These are phyloP conservation scores for Syngnathus scovelli DNA, from an alignment of 2,113 vertebrate genomes.

Conservation along the genomic window DNA sequence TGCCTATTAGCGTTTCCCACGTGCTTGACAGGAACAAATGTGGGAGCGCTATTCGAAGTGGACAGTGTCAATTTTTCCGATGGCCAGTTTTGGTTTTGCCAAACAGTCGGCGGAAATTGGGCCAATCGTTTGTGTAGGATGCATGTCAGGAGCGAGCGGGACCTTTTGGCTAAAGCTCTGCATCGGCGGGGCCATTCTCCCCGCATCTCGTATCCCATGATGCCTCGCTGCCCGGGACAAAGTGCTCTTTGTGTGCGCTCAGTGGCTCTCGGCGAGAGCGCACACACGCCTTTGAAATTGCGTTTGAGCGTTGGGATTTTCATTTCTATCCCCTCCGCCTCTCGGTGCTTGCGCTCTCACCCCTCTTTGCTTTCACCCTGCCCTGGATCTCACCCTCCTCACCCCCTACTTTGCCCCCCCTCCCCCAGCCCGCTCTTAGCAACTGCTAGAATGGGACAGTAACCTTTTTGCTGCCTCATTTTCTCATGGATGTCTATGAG, in stretches of 20 bases:
- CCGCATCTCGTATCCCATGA: constrained; percentile 66
- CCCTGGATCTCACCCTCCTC: constrained; percentile 22
- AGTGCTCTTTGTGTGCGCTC: constrained; percentile 67
- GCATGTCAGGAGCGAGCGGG: constrained; percentile 59
- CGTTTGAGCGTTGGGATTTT: constrained; percentile 71
- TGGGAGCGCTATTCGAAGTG: not conserved
- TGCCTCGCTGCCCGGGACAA: constrained; percentile 65
- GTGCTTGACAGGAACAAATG: not conserved
- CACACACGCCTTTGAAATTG: constrained; percentile 66
- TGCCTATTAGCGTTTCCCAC: not conserved
- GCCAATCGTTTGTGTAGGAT: constrained; percentile 59
- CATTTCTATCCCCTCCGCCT: constrained; percentile 59
- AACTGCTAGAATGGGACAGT: constrained; percentile 29
- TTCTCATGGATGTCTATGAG: not conserved
- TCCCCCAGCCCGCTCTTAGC: constrained; percentile 40
- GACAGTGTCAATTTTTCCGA: not conserved
- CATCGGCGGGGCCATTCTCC: constrained; percentile 55
- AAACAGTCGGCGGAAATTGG: constrained; percentile 32
- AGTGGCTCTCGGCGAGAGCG: constrained; percentile 64
- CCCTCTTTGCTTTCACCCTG: constrained; percentile 57
- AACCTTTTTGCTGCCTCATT: constrained; percentile 1
- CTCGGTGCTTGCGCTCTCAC: constrained; percentile 54
- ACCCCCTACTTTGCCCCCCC: constrained; percentile 12
- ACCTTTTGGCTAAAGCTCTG: constrained; percentile 4
- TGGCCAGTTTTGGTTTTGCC: constrained; percentile 4